phyloP scores from a whole-genome alignment of 64 coral and sea anemone species.

The Dendrophyllia cribrosa region DNA sequence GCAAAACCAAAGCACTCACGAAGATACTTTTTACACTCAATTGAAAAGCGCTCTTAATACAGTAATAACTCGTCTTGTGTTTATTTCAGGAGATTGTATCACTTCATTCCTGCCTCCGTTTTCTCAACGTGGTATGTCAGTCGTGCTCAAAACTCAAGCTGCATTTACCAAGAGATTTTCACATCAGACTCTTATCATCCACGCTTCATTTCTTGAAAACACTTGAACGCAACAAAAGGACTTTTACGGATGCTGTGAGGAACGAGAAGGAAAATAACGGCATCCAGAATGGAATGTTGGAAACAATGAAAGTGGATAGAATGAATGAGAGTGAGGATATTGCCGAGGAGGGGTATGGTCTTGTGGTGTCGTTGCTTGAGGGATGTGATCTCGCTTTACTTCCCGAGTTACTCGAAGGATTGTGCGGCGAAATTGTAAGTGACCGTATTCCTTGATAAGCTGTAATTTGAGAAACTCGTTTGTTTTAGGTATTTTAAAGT shows the following conservation, averaged over 20 bases:
- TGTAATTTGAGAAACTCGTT: too few species aligned
- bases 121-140: slow-evolving; percentile 27
- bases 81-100: neutral
- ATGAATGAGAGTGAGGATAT: neutral
- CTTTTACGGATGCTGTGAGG: neutral
- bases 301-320: neutral
- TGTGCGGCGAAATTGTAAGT: slow-evolving; percentile 50
- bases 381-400: slow-evolving; percentile 34
- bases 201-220: slow-evolving; percentile 30
- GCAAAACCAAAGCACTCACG: too few species aligned
- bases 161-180: slow-evolving; percentile 39
- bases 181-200: slow-evolving; percentile 18
- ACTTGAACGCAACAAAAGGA: neutral
- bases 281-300: neutral
- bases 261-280: neutral
- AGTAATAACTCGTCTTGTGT: too few species aligned
- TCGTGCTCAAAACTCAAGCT: slow-evolving; percentile 22
- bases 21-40: too few species aligned
- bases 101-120: slow-evolving; percentile 36
- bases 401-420: slow-evolving; percentile 21
- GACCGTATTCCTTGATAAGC: neutral
- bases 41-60: too few species aligned
- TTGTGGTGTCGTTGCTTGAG: slow-evolving; percentile 41
- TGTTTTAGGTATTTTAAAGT: too few species aligned
- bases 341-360: neutral